Base-by-base conservation (phyloP, 2,888 invertebrate genomes). In the Tenthredo amoena region DNA sequence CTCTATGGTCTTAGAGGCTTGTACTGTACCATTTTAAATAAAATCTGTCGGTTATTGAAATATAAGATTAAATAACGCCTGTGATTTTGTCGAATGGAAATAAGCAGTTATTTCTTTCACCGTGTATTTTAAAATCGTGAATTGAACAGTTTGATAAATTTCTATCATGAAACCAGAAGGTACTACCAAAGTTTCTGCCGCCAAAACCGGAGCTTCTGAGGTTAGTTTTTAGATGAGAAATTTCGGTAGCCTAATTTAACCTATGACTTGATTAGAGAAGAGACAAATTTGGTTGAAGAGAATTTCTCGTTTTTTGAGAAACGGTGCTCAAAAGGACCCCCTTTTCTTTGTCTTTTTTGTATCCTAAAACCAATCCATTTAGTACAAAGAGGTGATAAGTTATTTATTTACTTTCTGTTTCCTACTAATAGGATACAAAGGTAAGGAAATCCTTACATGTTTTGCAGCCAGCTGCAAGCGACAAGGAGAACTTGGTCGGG, bases 401-500 rank as follows among this genome's bases (percentile, higher is more conserved):
- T 76, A 43, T 62, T 74, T 43, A 62, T 76, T 84, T 34, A 71
- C 18, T 84, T 62, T 84, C 58, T 79, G 79, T 79, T 65, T 47
- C 77, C 47, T 74, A 65, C 65, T 74, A 76, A 84, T 62, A 85
- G 85, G 85, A 85, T 81, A 65, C 74, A 85, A 90, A 91, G 86
- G 86, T 88, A 84, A 92, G 97, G 90, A 96, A 96, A 93, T 96
- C 96, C 37, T 94, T 97, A n/a, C 97, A 96, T 94, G 95, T 96
- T 43, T 93, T 97, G 87, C 97, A 97, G 93, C 96, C 95, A 86
- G 94, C 96, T 74, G 96, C 97, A 55, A 95, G 94, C 77, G 96
- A 97, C 90, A 96, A 96, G 91, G 97, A 97, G 94, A 97, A 97
- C 93, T 94, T 97, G 88, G 94, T 94, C 85, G 94, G 94, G 58